Evolutionary conservation across 2,113 vertebrate species (phyloP), one percentile per base, ranked within the genome.

Genomic region (Coregonus clupeaformis): DNA sequence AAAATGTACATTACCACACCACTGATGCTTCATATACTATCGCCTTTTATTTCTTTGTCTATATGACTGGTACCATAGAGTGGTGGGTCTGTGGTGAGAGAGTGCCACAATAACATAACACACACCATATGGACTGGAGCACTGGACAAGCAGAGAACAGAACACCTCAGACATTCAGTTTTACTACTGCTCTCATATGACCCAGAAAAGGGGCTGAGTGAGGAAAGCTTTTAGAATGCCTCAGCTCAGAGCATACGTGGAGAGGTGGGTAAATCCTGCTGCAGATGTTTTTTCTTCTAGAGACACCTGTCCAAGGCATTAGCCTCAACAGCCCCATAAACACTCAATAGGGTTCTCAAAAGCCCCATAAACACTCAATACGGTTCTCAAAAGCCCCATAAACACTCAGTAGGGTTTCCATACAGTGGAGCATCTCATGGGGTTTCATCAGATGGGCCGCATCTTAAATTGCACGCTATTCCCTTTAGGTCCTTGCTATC

Each of bases 101-200:
- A 65, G 32, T 16, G 16, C 5, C 6, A 65, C 72, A 64, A 75
- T 32, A 74, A n/a, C n/a, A n/a, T n/a, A n/a, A n/a, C n/a, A 67
- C 57, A 81, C 91, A 89, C 77, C 89, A 87, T 81, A 84, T 90
- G 91, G 81, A 85, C 42, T 20, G 65, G 75, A 85, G 91, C 80
- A 85, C 36, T 18, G 65, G 76, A 85, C 83, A 89, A 86, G 89
- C 83, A n/a, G n/a, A n/a, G n/a, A n/a, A 82, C 75, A 83, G 85
- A 83, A 86, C 69, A 90, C 79, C 84, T 89, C 80, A 82, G 9
- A 69, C 85, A 69, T 66, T 6, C 29, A 32, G 80, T 78, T 92
- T 92, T 81, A 90, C 82, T 89, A 81, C 67, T 76, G 84, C 36
- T 86, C 75, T n/a, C n/a, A n/a, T 84, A 88, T 89, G 89, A 93